Evolutionary conservation across 1,140 invertebrate genomes (phyloP), one percentile per base, ranked within the genome.

Genomic region (Drusus annulatus): DNA sequence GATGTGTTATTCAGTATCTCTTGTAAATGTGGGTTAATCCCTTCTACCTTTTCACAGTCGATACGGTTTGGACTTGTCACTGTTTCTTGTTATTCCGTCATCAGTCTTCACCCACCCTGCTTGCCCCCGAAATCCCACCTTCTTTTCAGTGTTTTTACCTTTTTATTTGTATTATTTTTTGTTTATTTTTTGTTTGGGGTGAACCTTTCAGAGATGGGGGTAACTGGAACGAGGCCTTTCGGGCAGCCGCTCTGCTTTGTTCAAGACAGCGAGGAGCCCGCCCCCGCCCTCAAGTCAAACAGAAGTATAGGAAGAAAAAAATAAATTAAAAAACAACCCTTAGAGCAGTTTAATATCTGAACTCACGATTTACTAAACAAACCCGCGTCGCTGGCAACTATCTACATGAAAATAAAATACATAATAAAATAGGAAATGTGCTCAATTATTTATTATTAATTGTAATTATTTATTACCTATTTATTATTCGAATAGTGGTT

Each of bases 221-320:
- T 88, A 86, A 92, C 92, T 69, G 92, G 92, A 81, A 93, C 92
- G 81, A 91, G 94, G 86, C 93, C 94, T 51, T 95, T 95, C 86
- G 94, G 94, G 84, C 93, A 94, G 85, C 94, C 94, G 45, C 87
- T 95, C 86, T 91, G 93, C 88, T 89, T 95, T 85, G 86, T 89
- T 80, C 88, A 89, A 83, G 91, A 92, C 85, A 91, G 91, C 82
- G 91, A 90, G 85, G 91, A 91, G 85, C 87, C 89, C 58, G 88
- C 90, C 80, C 90, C 90, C 80, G 88, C 89, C 52, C 89, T 90
- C 50, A 89, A 87, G 84, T 85, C 87, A 82, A 88, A 87, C 84
- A 88, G 87, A 85, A 89, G 87, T 86, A 87, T 89, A 84, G 86
- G 87, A 89, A 89, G 87, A 90, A 88, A 89, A 88, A 88, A 88